Evolutionary conservation across 2,888 invertebrate genomes (phyloP).

Genomic region (Drosophila birchii): DNA sequence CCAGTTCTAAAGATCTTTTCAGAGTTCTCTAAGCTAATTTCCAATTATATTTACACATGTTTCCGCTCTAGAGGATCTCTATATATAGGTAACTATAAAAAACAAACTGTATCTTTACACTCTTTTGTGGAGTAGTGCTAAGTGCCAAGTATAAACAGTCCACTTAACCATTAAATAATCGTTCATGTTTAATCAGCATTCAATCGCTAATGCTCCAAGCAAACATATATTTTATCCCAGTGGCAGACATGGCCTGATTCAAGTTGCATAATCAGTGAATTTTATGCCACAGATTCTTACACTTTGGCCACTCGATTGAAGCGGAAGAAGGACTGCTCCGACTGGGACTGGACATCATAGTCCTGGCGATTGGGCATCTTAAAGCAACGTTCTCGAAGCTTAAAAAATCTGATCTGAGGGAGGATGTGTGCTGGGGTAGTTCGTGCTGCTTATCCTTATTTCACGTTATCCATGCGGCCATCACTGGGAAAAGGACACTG

Average conservation of each 20-base stretch:
- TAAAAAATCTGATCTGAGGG: background rate
- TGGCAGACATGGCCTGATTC: conserved; percentile 42
- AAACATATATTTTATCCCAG: conserved; percentile 51
- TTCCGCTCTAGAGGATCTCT: background rate
- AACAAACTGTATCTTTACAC: conserved; percentile 3
- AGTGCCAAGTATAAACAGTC: conserved; percentile 42
- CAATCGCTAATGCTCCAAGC: conserved; percentile 57
- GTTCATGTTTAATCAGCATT: conserved; percentile 68
- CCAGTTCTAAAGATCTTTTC: background rate
- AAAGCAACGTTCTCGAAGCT: conserved; percentile 5
- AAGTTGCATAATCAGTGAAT: conserved; percentile 30
- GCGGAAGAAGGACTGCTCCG: conserved; percentile 79
- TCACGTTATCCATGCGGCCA: conserved; percentile 66
- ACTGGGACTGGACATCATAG: conserved; percentile 72
- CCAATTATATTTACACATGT: background rate
- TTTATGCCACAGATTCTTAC: conserved; percentile 70
- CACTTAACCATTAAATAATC: conserved; percentile 61
- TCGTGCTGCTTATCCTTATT: conserved; percentile 11
- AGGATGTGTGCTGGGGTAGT: conserved; percentile 31
- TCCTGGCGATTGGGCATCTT: conserved; percentile 77
- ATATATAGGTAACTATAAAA: conserved; percentile 6
- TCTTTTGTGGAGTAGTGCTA: conserved; percentile 35
- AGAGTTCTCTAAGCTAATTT: background rate
- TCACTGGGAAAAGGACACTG: conserved; percentile 35
- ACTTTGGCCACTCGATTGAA: conserved; percentile 83